Conservation (phyloP, 2,113 vertebrate species). For the Nanorana parkeri region DNA sequence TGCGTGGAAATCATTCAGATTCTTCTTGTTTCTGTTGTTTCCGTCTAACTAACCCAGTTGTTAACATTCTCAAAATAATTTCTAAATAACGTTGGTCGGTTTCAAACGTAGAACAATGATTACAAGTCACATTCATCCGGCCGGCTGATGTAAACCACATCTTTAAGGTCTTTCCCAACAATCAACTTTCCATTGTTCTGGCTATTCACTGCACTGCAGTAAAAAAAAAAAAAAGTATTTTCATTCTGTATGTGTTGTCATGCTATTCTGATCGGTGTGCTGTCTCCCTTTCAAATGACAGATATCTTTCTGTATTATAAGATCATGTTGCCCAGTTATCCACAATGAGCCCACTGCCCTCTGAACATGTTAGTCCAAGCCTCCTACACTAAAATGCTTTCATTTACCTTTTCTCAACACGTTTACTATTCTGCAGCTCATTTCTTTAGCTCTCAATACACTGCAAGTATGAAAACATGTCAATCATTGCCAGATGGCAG, state of each 20-base stretch:
- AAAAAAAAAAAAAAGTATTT: not conserved
- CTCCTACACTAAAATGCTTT: no score
- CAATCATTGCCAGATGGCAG: constrained; percentile 5
- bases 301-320: not conserved
- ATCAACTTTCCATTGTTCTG: constrained; percentile 25
- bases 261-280: not conserved
- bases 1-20: constrained; percentile 42
- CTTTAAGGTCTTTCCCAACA: constrained; percentile 30
- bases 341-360: no score
- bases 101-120: constrained; percentile 4
- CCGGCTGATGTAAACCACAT: constrained; percentile 13
- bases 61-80: constrained; percentile 29
- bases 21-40: constrained; percentile 39
- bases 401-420: no score
- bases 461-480: not conserved
- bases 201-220: not conserved
- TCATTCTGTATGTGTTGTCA: not conserved
- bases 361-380: no score
- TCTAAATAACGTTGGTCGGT: not conserved
- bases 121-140: not conserved
- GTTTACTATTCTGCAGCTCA: no score
- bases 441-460: not conserved
- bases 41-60: not conserved
- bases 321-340: not conserved
- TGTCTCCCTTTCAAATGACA: not conserved